Base-by-base conservation (phyloP, 2,797 vertebrate genomes). In the Antrozous pallidus region DNA sequence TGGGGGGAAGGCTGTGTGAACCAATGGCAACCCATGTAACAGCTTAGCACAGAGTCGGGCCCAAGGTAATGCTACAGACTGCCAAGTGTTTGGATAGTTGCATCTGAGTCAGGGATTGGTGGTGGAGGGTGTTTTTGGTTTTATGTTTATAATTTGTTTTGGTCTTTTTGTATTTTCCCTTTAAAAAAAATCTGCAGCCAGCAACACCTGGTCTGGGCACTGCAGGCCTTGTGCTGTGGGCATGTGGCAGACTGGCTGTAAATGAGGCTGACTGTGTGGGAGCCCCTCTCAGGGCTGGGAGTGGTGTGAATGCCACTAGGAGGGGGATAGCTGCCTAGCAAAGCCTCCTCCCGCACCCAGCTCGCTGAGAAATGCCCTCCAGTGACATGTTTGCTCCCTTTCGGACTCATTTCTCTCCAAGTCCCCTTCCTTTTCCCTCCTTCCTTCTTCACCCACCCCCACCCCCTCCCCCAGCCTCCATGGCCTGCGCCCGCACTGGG, bases 401-500 rank as follows among this genome's bases (percentile, higher is more conserved):
- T 17, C 86, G 86, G 71, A 89, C 87, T 95, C 67, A 49, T 83
- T 94, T 83, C 58, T 65, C 65, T 93, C 61, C 90, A 58, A 58
- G 8, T 20, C 61, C 71, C 69, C 51, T 65, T 20, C 40, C 77
- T 11, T 7, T 24, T 45, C 18, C 18, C 61, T 42, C 63, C 20
- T 65, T 1, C 22, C 63, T n/a, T 24, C 42, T 9, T 8, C 3
- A 11, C n/a, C 67, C 71, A n/a, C n/a, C 12, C 81, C 45, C 51
- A 51, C 33, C 13, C 95, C 97, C 91, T 81, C 93, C 93, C 82
- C 84, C 73, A 90, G 63, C 96, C 96, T 73, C 80, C 14, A 17
- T 67, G 82, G 38, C 74, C 42, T 45, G 2, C 88, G 86, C 94
- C 56, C 85, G 96, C 97, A 87, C 96, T 74, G 77, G 97, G 95